These are phyloP conservation scores for Choloepus hoffmanni DNA, from an alignment of 2,113 vertebrate species.

Conservation along the genomic window DNA sequence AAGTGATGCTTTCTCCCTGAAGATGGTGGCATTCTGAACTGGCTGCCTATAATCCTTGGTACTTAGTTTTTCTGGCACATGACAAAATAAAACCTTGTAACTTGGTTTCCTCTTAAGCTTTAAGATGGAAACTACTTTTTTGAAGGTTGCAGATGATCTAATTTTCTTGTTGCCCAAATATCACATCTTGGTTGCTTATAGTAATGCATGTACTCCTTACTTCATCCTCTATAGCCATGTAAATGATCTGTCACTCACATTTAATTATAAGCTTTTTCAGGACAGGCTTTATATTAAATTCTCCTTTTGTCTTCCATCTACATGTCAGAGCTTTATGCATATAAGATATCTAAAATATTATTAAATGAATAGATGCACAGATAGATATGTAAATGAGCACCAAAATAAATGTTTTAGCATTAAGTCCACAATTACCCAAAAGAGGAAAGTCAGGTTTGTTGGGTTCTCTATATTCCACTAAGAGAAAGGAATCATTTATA, in stretches of 20 bases:
- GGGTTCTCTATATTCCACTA: neutral
- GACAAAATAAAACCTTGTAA: neutral
- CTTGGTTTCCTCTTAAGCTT: neutral
- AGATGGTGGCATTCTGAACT: too few species aligned
- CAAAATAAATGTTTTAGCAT: slow-evolving; percentile 18
- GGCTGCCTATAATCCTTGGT: too few species aligned
- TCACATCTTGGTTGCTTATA: neutral
- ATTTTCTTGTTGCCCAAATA: neutral
- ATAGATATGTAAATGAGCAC: neutral
- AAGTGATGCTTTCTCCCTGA: too few species aligned
- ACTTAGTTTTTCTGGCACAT: too few species aligned
- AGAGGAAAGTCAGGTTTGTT: neutral
- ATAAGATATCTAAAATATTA: slow-evolving; percentile 19
- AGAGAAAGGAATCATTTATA: neutral
- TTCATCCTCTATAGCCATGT: neutral
- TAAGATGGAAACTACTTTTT: neutral
- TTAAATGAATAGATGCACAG: slow-evolving; percentile 11
- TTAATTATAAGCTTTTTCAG: neutral
- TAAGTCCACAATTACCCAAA: neutral
- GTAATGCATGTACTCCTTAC: neutral
- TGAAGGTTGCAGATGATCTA: neutral
- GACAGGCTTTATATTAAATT: slow-evolving; percentile 11
- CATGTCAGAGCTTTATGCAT: neutral
- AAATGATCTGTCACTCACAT: neutral
- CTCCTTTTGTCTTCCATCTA: neutral